Conservation (phyloP, 2,797 vertebrate species). For the Eulemur rubriventer region DNA sequence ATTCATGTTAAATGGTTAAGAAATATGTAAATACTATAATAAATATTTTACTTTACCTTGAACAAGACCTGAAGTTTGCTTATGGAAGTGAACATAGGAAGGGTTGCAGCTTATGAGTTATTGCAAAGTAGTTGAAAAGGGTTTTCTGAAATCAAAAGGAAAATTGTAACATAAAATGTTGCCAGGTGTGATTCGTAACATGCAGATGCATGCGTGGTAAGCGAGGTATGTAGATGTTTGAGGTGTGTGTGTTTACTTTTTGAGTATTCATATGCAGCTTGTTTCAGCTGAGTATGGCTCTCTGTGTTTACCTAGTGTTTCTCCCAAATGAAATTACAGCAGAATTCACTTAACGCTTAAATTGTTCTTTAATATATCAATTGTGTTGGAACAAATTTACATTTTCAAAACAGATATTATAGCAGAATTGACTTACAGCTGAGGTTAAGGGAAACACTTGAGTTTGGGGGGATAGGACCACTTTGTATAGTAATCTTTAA, state of each 20-base stretch:
- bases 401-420: constrained; percentile 16
- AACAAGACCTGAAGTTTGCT: constrained; percentile 33
- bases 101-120: background rate
- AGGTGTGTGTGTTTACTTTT: background rate
- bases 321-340: background rate
- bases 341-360: constrained; percentile 7
- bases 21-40: constrained; percentile 2
- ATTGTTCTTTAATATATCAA: background rate
- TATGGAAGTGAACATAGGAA: background rate
- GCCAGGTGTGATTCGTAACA: background rate
- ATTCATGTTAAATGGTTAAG: constrained; percentile 24
- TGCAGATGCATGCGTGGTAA: background rate
- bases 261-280: background rate
- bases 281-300: background rate
- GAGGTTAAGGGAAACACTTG: background rate
- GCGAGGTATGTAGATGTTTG: background rate
- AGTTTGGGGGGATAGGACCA: background rate
- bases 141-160: constrained; percentile 32
- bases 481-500: constrained; percentile 21
- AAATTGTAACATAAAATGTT: background rate
- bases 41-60: background rate
- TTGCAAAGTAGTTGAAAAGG: background rate
- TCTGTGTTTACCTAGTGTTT: background rate
- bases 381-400: background rate
- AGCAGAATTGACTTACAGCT: background rate